A percentile compares a stretch with the other conserved stretches of the same genome.
These are phyloP conservation scores for Pterostichus madidus DNA, from an alignment of 2,888 invertebrate species.

Conservation along the genomic window DNA sequence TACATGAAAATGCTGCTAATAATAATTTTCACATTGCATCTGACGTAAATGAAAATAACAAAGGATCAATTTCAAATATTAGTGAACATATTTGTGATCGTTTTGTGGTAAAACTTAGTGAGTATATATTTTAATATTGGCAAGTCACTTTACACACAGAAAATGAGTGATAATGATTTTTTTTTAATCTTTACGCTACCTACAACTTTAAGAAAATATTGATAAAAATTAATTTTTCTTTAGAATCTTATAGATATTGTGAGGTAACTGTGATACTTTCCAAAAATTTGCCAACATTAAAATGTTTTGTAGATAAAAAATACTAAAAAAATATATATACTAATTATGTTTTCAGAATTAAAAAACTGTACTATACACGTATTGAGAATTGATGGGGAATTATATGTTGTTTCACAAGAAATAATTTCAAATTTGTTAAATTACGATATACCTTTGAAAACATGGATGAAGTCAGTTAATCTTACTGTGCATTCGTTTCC, in stretches of 20 bases:
- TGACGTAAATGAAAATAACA: neutral
- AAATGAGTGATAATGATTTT: too few species aligned
- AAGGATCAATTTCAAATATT: slow-evolving; percentile 10
- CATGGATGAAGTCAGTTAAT: slow-evolving; percentile 44
- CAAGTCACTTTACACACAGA: neutral
- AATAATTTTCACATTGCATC: neutral
- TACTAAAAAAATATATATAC: neutral
- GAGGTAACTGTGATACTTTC: too few species aligned
- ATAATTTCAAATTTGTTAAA: slow-evolving; percentile 52
- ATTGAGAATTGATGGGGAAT: slow-evolving; percentile 53
- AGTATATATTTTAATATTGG: slow-evolving; percentile 23
- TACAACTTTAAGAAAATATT: too few species aligned
- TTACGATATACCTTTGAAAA: slow-evolving; percentile 20
- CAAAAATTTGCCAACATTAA: too few species aligned
- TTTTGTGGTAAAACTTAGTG: slow-evolving; percentile 38
- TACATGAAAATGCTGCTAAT: neutral
- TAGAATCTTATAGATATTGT: too few species aligned
- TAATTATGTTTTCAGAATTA: slow-evolving; percentile 47
- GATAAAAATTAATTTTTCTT: too few species aligned
- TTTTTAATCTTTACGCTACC: too few species aligned
- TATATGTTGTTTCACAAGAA: slow-evolving; percentile 58
- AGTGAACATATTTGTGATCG: slow-evolving; percentile 56
- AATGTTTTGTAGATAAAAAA: neutral
- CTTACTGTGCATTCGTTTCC: slow-evolving; percentile 36
- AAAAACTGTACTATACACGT: slow-evolving; percentile 39